Percentiles rank a stretch among this genome's conserved stretches.
These are phyloP conservation scores for Xestia xanthographa DNA, from an alignment of 2,888 invertebrate species.

Conservation along the genomic window DNA sequence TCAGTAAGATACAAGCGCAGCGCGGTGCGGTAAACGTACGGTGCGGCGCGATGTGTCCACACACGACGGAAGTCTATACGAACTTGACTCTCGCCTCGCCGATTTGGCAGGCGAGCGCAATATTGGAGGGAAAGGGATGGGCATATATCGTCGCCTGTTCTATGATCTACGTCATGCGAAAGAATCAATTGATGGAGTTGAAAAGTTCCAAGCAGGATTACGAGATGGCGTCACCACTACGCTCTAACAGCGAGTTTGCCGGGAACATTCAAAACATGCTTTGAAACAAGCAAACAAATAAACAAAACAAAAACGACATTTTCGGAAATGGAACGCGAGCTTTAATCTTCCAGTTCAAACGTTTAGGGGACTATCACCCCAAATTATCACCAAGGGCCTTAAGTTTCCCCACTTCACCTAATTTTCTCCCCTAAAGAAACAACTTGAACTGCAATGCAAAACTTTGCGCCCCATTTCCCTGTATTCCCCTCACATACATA, in stretches of 20 bases:
- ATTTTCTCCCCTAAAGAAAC: conserved; percentile 41
- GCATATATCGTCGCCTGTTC: no score
- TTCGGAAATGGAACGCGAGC: neutral
- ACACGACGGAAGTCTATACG: no score
- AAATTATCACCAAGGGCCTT: conserved; percentile 36
- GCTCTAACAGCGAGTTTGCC: neutral
- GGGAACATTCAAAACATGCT: neutral
- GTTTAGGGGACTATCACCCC: conserved; percentile 24
- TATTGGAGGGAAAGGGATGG: no score
- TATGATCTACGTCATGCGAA: no score
- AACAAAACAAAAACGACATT: neutral
- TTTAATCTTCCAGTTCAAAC: conserved; percentile 19
- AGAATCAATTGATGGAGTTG: no score
- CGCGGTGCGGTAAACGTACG: no score
- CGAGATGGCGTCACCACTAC: no score
- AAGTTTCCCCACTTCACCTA: conserved; percentile 32
- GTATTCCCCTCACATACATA: conserved; percentile 29
- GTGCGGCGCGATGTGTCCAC: no score
- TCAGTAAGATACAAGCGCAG: no score
- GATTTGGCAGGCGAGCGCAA: no score
- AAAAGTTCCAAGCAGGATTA: no score
- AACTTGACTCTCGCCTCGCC: no score
- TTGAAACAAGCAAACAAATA: neutral
- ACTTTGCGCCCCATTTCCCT: conserved; percentile 30
- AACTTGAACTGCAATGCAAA: conserved; percentile 40